These are phyloP conservation scores for Paracentrotus lividus DNA, from an alignment of 53 echinoderm and acorn worm genomes.

Conservation along the genomic window DNA sequence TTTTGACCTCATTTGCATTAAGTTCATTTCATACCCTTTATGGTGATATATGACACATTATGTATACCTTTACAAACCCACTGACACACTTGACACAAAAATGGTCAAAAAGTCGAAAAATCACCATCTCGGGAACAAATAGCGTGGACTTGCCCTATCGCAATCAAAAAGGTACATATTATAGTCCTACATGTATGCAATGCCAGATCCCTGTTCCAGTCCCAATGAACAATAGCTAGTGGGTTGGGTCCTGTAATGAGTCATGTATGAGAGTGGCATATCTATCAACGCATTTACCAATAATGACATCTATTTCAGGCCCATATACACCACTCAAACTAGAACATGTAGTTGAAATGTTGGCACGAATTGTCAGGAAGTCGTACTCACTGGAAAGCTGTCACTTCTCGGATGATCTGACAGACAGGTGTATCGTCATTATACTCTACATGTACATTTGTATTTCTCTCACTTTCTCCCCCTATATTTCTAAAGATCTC, in stretches of 20 bases:
- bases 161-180: too few relatives aligned
- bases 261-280: conserved; percentile 29
- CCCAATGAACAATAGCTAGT: not conserved
- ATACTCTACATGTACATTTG: not conserved
- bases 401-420: conserved; percentile 43
- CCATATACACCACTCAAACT: conserved; percentile 20
- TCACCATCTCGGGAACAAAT: too few relatives aligned
- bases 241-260: conserved; percentile 39
- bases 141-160: too few relatives aligned
- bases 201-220: not conserved
- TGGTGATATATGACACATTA: too few relatives aligned
- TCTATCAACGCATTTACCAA: conserved; percentile 55
- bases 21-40: too few relatives aligned
- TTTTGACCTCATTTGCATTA: too few relatives aligned
- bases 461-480: too few relatives aligned
- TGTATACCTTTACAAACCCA: too few relatives aligned
- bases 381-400: conserved; percentile 41
- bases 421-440: conserved; percentile 12
- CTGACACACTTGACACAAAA: too few relatives aligned
- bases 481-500: too few relatives aligned
- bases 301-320: conserved; percentile 48
- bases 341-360: conserved; percentile 28
- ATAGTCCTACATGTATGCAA: too few relatives aligned
- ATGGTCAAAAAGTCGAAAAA: too few relatives aligned
- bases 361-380: conserved; percentile 53